These are phyloP conservation scores for Acipenser oxyrinchus DNA, from an alignment of 2,797 vertebrate species.

Conservation along the genomic window DNA sequence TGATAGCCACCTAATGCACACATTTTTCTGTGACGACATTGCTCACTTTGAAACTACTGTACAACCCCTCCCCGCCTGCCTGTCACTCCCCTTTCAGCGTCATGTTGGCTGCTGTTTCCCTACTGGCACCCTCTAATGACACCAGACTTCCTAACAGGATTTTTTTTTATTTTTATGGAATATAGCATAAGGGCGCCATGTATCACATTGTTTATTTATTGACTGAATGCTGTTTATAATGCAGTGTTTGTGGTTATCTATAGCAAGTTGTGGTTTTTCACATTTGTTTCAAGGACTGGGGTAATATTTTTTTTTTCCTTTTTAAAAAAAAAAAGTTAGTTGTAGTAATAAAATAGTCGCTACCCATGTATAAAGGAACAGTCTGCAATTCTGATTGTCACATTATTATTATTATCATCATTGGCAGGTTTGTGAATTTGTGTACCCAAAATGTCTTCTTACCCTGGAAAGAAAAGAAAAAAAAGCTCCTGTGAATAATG, in stretches of 20 bases:
- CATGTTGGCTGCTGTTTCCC: background rate
- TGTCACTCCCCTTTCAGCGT: background rate
- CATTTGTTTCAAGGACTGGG: background rate
- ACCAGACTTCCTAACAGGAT: background rate
- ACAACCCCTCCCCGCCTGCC: background rate
- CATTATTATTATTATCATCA: too few species aligned
- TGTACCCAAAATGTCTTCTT: too few species aligned
- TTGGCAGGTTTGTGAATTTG: too few species aligned
- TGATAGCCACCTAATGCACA: constrained; percentile 18
- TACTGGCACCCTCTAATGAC: background rate
- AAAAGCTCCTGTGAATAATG: too few species aligned
- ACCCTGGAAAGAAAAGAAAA: too few species aligned
- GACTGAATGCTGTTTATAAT: background rate
- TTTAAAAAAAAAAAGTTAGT: too few species aligned
- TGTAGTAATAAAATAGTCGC: too few species aligned
- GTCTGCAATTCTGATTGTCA: too few species aligned
- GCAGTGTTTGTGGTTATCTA: background rate
- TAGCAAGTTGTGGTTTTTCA: background rate
- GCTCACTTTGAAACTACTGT: constrained; percentile 29
- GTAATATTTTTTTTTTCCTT: too few species aligned
- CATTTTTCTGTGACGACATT: constrained; percentile 13
- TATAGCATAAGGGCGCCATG: background rate
- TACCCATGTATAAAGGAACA: too few species aligned
- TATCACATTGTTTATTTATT: background rate
- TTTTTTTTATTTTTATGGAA: background rate